These are phyloP conservation scores for Platynereis dumerilii DNA, from an alignment of 2,888 invertebrate genomes.

Conservation along the genomic window DNA sequence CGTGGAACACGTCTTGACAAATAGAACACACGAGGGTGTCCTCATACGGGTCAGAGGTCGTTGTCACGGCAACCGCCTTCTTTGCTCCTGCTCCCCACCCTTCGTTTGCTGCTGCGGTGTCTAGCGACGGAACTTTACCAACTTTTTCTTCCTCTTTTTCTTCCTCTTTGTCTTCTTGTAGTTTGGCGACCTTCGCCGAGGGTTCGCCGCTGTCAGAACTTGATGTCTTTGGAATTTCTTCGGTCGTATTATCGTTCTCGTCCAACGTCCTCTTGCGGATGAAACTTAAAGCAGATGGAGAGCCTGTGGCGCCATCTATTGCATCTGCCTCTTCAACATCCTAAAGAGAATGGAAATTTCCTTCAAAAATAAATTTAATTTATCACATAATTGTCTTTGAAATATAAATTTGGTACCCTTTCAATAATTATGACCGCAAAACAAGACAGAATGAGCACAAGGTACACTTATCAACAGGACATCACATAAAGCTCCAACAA, in stretches of 20 bases:
- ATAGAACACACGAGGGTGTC: slow-evolving; percentile 58
- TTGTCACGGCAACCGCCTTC: not conserved
- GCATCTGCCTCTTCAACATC: too few relatives aligned
- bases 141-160: slow-evolving; percentile 9
- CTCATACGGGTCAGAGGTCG: slow-evolving; percentile 31
- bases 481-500: too few relatives aligned
- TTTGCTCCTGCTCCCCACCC: slow-evolving; percentile 5
- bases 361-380: too few relatives aligned
- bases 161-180: not conserved
- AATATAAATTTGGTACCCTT: too few relatives aligned
- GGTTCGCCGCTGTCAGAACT: slow-evolving; percentile 6
- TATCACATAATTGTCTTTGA: too few relatives aligned
- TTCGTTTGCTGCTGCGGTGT: not conserved
- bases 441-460: too few relatives aligned
- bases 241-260: slow-evolving; percentile 3
- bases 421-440: too few relatives aligned
- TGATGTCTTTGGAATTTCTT: not conserved
- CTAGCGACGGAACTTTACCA: not conserved
- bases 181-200: not conserved
- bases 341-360: too few relatives aligned
- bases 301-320: too few relatives aligned
- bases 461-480: too few relatives aligned
- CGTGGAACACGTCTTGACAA: slow-evolving; percentile 61
- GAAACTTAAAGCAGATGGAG: not conserved
- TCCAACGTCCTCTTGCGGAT: not conserved